Evolutionary conservation across 1,140 invertebrate species (phyloP).

Genomic region (Drosophila murphyi): DNA sequence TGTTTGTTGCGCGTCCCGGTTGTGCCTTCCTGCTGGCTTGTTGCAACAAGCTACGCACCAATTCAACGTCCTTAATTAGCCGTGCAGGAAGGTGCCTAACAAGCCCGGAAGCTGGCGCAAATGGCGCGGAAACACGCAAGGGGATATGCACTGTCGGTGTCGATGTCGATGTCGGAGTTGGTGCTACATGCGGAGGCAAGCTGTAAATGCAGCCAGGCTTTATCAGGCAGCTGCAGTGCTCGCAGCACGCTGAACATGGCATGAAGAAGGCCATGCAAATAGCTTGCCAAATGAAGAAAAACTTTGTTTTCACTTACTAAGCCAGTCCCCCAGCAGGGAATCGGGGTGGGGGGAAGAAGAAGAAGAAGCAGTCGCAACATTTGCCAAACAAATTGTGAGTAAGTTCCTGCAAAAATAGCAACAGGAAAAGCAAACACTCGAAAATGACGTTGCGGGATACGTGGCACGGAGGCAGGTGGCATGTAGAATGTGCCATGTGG

Average conservation of each 20-base stretch:
- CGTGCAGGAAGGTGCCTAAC: conserved; percentile 66
- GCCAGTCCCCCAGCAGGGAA: too few species aligned
- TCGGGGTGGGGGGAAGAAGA: neutral
- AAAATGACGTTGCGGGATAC: conserved; percentile 14
- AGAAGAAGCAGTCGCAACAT: conserved; percentile 43
- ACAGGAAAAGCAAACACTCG: conserved; percentile 71
- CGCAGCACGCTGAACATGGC: conserved; percentile 18
- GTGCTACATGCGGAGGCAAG: conserved; percentile 45
- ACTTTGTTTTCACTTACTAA: conserved; percentile 49
- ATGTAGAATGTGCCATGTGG: neutral
- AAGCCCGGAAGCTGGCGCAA: conserved; percentile 58
- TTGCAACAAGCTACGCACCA: conserved; percentile 14
- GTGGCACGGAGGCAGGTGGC: too few species aligned
- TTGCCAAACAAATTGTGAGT: conserved; percentile 77
- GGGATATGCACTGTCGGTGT: conserved; percentile 29
- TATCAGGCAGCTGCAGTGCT: conserved; percentile 40
- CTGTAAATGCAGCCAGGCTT: conserved; percentile 28
- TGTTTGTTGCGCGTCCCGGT: conserved; percentile 39
- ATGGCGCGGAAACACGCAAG: conserved; percentile 62
- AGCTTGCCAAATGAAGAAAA: conserved; percentile 39
- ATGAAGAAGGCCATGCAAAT: conserved; percentile 37
- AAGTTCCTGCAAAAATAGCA: conserved; percentile 73
- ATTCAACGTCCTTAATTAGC: conserved; percentile 50
- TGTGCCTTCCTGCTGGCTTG: conserved; percentile 35
- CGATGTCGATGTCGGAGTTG: conserved; percentile 4